phyloP scores from a whole-genome alignment of 2,113 vertebrate species.

The Neodon shergylaensis region DNA sequence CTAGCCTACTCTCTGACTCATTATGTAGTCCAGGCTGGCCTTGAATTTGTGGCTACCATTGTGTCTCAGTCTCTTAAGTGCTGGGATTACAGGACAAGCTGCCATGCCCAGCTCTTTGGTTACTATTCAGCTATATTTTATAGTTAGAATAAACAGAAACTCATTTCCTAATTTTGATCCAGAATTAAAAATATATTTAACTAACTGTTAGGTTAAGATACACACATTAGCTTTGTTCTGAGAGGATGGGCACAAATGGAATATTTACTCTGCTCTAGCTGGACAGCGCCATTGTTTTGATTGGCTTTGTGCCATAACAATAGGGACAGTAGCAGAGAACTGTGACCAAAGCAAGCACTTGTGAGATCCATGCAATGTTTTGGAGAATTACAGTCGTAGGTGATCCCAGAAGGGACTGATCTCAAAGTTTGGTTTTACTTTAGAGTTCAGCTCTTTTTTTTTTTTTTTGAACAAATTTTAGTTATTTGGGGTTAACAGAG shows the following conservation, averaged over 20 bases:
- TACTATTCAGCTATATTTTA: conserved; percentile 6
- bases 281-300: background rate
- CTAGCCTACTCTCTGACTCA: background rate
- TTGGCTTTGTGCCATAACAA: conserved; percentile 1
- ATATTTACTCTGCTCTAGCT: background rate
- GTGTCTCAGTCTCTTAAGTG: background rate
- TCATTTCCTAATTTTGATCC: conserved; percentile 22
- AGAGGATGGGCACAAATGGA: background rate
- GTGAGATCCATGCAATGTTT: background rate
- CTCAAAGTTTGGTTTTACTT: background rate
- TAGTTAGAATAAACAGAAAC: conserved; percentile 23
- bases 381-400: background rate
- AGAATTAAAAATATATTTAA: conserved; percentile 20
- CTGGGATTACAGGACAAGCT: background rate
- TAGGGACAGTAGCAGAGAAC: background rate
- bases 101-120: background rate
- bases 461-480: background rate
- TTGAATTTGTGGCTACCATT: background rate
- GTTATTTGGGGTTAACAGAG: background rate
- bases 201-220: conserved; percentile 17
- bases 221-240: conserved; percentile 1
- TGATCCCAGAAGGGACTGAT: background rate
- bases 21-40: background rate
- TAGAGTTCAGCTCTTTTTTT: background rate
- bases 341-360: background rate